Evolutionary conservation across 2,113 vertebrate species (phyloP), one percentile per base, ranked within the genome.

Genomic region (Pycnonotus jocosus): DNA sequence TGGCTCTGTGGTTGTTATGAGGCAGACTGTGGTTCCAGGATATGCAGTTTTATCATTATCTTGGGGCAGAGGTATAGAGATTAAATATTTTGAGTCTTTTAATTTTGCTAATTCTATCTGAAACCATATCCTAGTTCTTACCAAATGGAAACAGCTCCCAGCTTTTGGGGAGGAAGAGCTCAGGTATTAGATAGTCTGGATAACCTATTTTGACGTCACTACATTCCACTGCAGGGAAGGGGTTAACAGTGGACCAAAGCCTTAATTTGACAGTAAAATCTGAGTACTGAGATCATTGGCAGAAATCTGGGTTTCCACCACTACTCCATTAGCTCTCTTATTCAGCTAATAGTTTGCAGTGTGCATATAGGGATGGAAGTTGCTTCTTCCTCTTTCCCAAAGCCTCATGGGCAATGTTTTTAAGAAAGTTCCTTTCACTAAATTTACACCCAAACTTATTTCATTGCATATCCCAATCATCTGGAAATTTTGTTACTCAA

Each of bases 271-370:
- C 56, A 45, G 20, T 38, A 92, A 20, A 57, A 91, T 11, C 6
- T 51, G 35, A 50, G 58, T 70, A 64, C 5, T 3, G 11, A 76
- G 27, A 76, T 82, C 28, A 47, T 0, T 90, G 44, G 53, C 45
- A 48, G 15, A 15, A 69, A 25, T 10, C 22, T 77, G 58, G 21
- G 57, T 69, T 90, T 88, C 40, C n/a, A 88, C 19, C 50, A 69
- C 22, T 48, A 31, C 6, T 28, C 50, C 28, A 37, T 44, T 44
- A 88, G n/a, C 15, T 51, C n/a, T 68, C 50, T 73, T 54, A 73
- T 73, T 80, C 56, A 91, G 70, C 64, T 82, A 61, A 80, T 53
- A 72, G 18, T 22, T 84, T 62, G 33, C 62, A 92, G 33, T 45
- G 27, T 23, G 28, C 30, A 31, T 51, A 61, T 7, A 53, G 12